Percentiles rank a stretch among this genome's conserved stretches.
Conservation (phyloP, 2,797 vertebrate species). For the Anguilla pacifica region DNA sequence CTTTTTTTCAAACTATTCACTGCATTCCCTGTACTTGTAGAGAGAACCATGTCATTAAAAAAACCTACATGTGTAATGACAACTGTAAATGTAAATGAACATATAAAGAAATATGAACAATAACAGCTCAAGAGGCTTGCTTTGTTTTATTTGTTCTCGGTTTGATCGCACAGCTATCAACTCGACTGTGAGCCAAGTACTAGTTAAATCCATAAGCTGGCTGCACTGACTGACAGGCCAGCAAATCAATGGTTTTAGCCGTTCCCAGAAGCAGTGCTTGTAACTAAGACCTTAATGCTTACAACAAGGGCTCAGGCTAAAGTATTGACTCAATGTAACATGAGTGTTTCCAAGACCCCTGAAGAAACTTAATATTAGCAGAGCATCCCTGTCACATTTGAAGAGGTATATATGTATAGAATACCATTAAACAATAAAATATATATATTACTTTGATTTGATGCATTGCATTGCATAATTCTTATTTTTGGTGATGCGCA, state of each 20-base stretch:
- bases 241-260: constrained; percentile 42
- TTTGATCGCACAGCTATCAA: constrained; percentile 26
- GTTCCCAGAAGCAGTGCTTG: constrained; percentile 43
- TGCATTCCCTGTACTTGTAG: not conserved
- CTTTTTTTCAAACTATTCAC: not conserved
- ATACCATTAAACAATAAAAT: constrained; percentile 18
- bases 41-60: not conserved
- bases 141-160: not conserved
- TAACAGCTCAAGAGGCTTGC: not conserved
- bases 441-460: constrained; percentile 18
- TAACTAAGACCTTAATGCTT: constrained; percentile 44
- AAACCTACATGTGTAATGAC: not conserved
- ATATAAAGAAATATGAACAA: not conserved
- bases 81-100: not conserved
- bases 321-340: constrained; percentile 39
- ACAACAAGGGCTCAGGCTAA: constrained; percentile 34
- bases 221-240: constrained; percentile 40
- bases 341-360: constrained; percentile 23
- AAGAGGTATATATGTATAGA: not conserved
- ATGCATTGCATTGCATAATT: constrained; percentile 10
- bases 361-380: constrained; percentile 5
- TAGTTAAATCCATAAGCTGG: constrained; percentile 38
- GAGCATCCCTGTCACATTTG: not conserved
- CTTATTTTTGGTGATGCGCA: not conserved
- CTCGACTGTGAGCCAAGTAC: constrained; percentile 23